Evolutionary conservation across 2,888 invertebrate species (phyloP).

Genomic region (Latrodectus hesperus): DNA sequence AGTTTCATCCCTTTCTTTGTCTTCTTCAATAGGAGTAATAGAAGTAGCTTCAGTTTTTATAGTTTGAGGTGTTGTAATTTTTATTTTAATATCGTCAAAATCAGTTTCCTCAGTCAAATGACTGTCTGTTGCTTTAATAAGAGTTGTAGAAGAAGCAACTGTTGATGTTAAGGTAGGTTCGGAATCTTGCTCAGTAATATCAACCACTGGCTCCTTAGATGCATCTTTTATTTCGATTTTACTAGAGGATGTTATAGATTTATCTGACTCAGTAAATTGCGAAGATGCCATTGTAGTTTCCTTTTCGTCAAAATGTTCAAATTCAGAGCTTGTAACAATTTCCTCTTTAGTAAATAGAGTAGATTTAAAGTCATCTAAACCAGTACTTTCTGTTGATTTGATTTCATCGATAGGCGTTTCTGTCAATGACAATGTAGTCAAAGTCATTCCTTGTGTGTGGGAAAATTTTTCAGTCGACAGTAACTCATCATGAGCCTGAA

Average conservation of each 20-base stretch:
- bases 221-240: neutral
- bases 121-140: neutral
- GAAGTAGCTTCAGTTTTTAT: neutral
- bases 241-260: neutral
- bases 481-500: too few relatives aligned
- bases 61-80: neutral
- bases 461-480: too few relatives aligned
- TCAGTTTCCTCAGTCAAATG: neutral
- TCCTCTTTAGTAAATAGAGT: too few relatives aligned
- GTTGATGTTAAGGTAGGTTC: neutral
- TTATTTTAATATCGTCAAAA: neutral
- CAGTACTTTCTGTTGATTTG: too few relatives aligned
- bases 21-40: neutral
- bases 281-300: neutral
- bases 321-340: too few relatives aligned
- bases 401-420: neutral
- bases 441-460: too few relatives aligned
- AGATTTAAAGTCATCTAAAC: too few relatives aligned
- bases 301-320: too few relatives aligned
- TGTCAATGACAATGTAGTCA: neutral
- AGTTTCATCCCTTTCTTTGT: neutral
- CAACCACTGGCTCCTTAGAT: neutral
- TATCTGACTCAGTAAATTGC: neutral
- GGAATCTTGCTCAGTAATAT: neutral
- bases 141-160: neutral